These are phyloP conservation scores for Gasterosteus aculeatus DNA, from an alignment of 2,113 vertebrate species.

Conservation along the genomic window DNA sequence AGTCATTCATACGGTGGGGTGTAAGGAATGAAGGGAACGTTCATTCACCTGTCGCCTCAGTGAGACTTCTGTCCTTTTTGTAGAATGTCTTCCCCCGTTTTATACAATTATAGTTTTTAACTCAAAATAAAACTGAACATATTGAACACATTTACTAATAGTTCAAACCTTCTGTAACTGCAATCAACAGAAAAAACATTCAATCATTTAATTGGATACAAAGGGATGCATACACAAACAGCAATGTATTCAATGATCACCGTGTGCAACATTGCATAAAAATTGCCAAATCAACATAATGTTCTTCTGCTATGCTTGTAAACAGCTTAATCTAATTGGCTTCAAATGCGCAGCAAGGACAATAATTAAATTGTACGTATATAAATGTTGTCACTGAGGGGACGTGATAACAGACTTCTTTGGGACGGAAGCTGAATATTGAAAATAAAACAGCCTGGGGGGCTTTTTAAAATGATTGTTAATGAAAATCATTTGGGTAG, in stretches of 20 bases:
- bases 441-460: background rate
- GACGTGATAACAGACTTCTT: slow-evolving; percentile 4
- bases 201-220: background rate
- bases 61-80: background rate
- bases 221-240: background rate
- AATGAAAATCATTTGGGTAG: background rate
- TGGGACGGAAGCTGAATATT: background rate
- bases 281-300: slow-evolving; percentile 26
- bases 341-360: background rate
- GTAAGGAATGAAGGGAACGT: background rate
- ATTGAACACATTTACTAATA: background rate
- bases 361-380: slow-evolving; percentile 33
- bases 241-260: slow-evolving; percentile 17
- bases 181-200: slow-evolving; percentile 8
- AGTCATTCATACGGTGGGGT: background rate
- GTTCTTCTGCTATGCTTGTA: slow-evolving; percentile 30
- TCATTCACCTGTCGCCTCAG: background rate
- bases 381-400: slow-evolving; percentile 23
- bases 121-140: slow-evolving; percentile 8
- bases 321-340: slow-evolving; percentile 34
- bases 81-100: background rate
- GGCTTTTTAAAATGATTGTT: background rate
- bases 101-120: background rate
- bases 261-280: slow-evolving; percentile 3
- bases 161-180: background rate